phyloP scores from a whole-genome alignment of 2,888 invertebrate genomes.

The Bedellia somnulentella region DNA sequence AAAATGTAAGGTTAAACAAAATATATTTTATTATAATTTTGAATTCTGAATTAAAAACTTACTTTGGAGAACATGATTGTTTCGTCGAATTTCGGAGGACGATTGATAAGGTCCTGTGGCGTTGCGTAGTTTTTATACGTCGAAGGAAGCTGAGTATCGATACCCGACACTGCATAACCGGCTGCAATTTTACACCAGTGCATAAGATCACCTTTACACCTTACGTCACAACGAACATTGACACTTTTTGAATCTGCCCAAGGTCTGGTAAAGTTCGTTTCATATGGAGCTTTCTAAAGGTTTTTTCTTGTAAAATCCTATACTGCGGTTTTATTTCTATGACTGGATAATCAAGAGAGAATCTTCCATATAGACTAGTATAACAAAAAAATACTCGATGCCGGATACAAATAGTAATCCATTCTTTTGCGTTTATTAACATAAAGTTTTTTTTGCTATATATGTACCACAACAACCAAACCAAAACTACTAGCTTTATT shows the following conservation, averaged over 20 bases:
- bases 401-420: too few relatives aligned
- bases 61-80: slow-evolving; percentile 46
- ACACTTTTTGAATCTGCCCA: slow-evolving; percentile 34
- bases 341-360: too few relatives aligned
- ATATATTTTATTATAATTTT: slow-evolving; percentile 4
- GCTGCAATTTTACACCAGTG: slow-evolving; percentile 38
- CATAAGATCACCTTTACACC: slow-evolving; percentile 37
- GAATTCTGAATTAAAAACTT: slow-evolving; percentile 14
- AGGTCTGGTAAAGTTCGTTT: too few relatives aligned
- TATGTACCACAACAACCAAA: too few relatives aligned
- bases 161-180: slow-evolving; percentile 41
- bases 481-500: too few relatives aligned
- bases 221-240: slow-evolving; percentile 38
- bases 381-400: too few relatives aligned
- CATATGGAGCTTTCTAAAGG: too few relatives aligned
- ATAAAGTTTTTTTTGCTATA: too few relatives aligned
- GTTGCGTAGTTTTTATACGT: slow-evolving; percentile 50
- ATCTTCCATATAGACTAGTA: too few relatives aligned
- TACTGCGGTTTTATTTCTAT: too few relatives aligned
- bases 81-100: slow-evolving; percentile 27
- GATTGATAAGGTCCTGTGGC: slow-evolving; percentile 33
- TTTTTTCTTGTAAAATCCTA: too few relatives aligned
- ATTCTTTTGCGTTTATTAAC: too few relatives aligned
- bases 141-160: slow-evolving; percentile 23
- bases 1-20: slow-evolving; percentile 3